Evolutionary conservation across 2,113 vertebrate species (phyloP), one percentile per base, ranked within the genome.

Genomic region (Pseudorasbora parva): DNA sequence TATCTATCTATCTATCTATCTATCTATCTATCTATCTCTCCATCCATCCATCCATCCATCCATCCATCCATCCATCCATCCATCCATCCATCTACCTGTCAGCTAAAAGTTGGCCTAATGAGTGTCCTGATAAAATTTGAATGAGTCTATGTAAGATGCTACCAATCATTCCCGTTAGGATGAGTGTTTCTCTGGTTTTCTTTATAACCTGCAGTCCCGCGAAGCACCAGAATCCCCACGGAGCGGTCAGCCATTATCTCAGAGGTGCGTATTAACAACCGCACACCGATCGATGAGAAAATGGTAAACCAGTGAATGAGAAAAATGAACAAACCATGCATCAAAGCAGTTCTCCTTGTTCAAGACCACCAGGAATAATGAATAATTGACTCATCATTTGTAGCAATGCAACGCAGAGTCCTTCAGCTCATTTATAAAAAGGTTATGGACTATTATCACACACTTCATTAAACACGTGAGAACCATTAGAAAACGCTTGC

Each of bases 401-500:
- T 83, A 81, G 62, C 78, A 72, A 73, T 64, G 27, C 73, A 83
- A 81, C 17, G 17, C 72, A 23, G 79, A 60, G 82, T 82, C 83
- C 82, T 88, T 81, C 69, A 77, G 33, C 66, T 84, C 54, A 82
- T 89, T 88, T 49, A 88, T 85, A 81, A 86, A 88, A 60, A 82
- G 82, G 81, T 81, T 78, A 88, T 86, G 80, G 86, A 82, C 88
- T 87, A 87, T 80, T 86, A 84, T 84, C 51, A 74, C 82, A 69
- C 54, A 19, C 33, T 78, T 84, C 82, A 89, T 91, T 85, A 78
- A 83, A 85, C 76, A 88, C 12, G 77, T 51, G 37, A 21, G 62
- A 80, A 81, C 83, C 64, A 85, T 88, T 86, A 89, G 43, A 83
- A 88, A 83, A 27, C 10, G 15, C 72, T 86, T 74, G 73, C 82